Conservation (phyloP, 64 coral and sea anemone species). For the Stichodactyla helianthus region DNA sequence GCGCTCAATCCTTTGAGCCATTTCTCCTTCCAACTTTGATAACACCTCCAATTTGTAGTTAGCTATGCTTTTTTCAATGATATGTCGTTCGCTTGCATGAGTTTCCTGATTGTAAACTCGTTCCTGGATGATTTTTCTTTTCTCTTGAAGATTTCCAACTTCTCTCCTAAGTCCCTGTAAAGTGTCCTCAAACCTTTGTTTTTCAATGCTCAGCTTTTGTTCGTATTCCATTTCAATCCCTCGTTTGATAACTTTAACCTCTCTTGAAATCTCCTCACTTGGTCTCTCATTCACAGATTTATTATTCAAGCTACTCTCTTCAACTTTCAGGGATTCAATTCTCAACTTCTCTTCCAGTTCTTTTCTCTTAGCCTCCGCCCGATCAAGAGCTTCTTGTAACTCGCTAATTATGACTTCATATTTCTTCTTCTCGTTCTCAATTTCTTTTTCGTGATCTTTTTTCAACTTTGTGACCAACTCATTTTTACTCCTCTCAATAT, state of each 20-base stretch:
- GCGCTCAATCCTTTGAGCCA: conserved; percentile 52
- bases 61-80: conserved; percentile 82
- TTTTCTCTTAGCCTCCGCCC: conserved; percentile 39
- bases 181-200: conserved; percentile 81
- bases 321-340: background rate
- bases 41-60: conserved; percentile 87
- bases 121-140: conserved; percentile 86
- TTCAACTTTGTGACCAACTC: conserved; percentile 67
- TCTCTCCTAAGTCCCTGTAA: conserved; percentile 60
- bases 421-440: conserved; percentile 54
- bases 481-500: conserved; percentile 56
- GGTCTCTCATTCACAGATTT: background rate
- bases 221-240: conserved; percentile 79
- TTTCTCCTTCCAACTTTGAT: conserved; percentile 77
- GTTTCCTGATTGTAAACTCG: conserved; percentile 77
- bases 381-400: conserved; percentile 45
- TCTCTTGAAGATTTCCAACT: conserved; percentile 76
- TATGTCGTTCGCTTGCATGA: conserved; percentile 36
- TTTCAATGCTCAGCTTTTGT: conserved; percentile 60
- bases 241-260: conserved; percentile 40
- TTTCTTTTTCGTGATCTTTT: conserved; percentile 52
- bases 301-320: background rate
- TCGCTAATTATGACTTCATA: conserved; percentile 52
- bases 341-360: conserved; percentile 47
- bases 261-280: background rate